These are phyloP conservation scores for Diglossa cyanea DNA, from an alignment of 2,797 vertebrate species.

Conservation along the genomic window DNA sequence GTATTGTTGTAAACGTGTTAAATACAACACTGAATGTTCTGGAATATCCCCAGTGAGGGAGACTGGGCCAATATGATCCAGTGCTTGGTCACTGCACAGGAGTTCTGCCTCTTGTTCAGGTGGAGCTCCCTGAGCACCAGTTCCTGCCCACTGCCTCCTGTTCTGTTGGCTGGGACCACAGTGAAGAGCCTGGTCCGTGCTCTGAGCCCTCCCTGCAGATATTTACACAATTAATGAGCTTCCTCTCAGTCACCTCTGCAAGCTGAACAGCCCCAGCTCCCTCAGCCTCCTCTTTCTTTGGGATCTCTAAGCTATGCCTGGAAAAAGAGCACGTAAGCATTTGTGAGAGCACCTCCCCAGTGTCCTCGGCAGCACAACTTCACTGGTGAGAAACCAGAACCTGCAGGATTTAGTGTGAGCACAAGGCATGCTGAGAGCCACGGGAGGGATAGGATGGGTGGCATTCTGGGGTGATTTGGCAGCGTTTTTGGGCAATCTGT, in stretches of 20 bases:
- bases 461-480: not conserved
- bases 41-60: not conserved
- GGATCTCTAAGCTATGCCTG: not conserved
- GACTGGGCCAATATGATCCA: not conserved
- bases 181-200: not conserved
- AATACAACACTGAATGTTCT: not conserved
- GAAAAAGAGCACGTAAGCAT: fast-evolving
- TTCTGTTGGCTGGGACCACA: fast-evolving
- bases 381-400: not conserved
- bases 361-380: not conserved
- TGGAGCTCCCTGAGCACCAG: not conserved
- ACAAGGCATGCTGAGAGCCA: fast-evolving
- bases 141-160: fast-evolving
- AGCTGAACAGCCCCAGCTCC: not conserved
- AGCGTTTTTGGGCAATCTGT: fast-evolving
- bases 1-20: too few relatives aligned
- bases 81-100: not conserved
- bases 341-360: fast-evolving
- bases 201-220: not conserved
- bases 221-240: not conserved
- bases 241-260: not conserved
- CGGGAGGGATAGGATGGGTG: fast-evolving
- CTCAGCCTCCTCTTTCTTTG: not conserved
- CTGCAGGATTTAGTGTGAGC: fast-evolving
- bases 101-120: not conserved